Evolutionary conservation across 1,140 invertebrate genomes (phyloP).

Genomic region (Tigriopus japonicus): DNA sequence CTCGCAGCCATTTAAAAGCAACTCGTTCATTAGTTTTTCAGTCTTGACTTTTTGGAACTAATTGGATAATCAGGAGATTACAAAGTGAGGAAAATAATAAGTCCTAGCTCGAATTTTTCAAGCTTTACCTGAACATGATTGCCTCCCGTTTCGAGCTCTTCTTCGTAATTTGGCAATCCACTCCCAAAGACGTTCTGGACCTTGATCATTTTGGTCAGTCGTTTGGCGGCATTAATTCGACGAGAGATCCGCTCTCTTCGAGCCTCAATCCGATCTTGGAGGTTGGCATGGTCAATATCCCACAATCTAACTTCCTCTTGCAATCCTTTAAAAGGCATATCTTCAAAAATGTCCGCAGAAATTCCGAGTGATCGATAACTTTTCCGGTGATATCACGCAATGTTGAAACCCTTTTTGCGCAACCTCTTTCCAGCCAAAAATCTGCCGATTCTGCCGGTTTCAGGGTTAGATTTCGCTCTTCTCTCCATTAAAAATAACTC

Average conservation of each 20-base stretch:
- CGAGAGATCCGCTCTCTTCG: background rate
- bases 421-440: too few species aligned
- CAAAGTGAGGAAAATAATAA: too few species aligned
- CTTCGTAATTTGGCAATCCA: background rate
- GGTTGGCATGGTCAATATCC: background rate
- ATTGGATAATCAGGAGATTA: background rate
- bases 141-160: background rate
- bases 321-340: too few species aligned
- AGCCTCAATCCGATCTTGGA: background rate
- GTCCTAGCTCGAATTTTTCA: background rate
- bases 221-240: background rate
- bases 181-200: slow-evolving; percentile 1
- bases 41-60: background rate
- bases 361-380: too few species aligned
- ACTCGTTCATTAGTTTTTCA: background rate
- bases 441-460: too few species aligned
- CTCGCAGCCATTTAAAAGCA: background rate
- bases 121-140: background rate
- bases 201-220: slow-evolving; percentile 1
- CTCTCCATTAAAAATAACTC: too few species aligned
- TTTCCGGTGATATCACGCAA: too few species aligned
- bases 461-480: too few species aligned
- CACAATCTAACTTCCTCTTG: background rate
- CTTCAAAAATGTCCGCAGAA: too few species aligned
- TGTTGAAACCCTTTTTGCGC: too few species aligned